Conservation (phyloP, 2,797 vertebrate species). For the Sciaenops ocellatus region DNA sequence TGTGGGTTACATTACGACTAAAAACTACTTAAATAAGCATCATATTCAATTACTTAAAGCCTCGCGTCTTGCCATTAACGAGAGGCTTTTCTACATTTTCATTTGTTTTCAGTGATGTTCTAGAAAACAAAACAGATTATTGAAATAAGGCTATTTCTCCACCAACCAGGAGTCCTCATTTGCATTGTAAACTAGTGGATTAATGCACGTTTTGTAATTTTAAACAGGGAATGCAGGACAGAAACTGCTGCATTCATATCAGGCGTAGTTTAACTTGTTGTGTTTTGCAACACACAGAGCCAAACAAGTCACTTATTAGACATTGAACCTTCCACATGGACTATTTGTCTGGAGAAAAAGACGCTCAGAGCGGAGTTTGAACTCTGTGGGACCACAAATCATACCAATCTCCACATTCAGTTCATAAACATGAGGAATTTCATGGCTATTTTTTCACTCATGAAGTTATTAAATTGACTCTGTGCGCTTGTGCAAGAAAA, state of each 20-base stretch:
- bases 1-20: not conserved
- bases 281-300: conserved; percentile 13
- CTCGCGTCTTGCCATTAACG: not conserved
- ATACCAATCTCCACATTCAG: not conserved
- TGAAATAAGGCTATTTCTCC: not conserved
- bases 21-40: not conserved
- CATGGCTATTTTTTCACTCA: not conserved
- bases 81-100: not conserved
- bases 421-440: not conserved
- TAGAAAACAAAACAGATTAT: not conserved
- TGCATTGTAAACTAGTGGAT: not conserved
- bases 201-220: not conserved
- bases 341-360: conserved; percentile 20
- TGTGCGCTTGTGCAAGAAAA: not conserved
- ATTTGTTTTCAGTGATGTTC: not conserved
- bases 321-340: conserved; percentile 53
- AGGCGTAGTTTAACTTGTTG: not conserved
- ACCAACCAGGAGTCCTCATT: not conserved
- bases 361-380: conserved; percentile 38
- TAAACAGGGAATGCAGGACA: not conserved
- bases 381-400: conserved; percentile 14
- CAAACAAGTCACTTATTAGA: conserved; percentile 40
- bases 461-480: no score
- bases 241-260: not conserved
- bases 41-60: not conserved